Base-by-base conservation (phyloP, 2,888 invertebrate genomes). In the Leptodirus hochenwartii region DNA sequence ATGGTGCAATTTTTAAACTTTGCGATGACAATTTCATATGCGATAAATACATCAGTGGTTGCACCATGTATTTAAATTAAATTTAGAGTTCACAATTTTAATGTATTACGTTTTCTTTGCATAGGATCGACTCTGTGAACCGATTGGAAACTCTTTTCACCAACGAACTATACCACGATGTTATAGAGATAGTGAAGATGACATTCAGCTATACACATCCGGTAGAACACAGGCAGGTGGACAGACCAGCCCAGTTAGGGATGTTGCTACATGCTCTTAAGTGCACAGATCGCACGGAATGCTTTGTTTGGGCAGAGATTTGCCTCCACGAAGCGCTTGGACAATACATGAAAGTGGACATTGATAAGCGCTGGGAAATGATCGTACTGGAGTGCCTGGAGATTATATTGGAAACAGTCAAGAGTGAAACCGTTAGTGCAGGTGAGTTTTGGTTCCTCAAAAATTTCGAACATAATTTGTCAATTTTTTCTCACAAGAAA, bases 281-380 rank as follows among this genome's bases (percentile, higher is more conserved):
- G 68, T 54, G 47, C 33, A 50, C 45, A 1, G 42, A 55, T 39
- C 39, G 46, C 32, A 38, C 37, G 35, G 67, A 71, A 25, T 79
- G 80, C 45, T 69, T 79, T 35, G 58, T 69, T 38, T 87, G 82
- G 82, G 69, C 75, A 2, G 73, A 85, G 41, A 69, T 64, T 31
- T 77, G 76, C 43, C 57, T 84, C 13, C 65, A 78, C 46, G 84
- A 84, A 56, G 64, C 76, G 2, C 58, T 81, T 29, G 64, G 37
- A 43, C 58, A 45, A 44, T 55, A 37, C 53, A 50, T 38, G 51
- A 64, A 59, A 55, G 46, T 58, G 53, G 34, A 47, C 4, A 57
- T 39, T 49, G 59, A 47, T 39, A 56, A 37, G 11, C 46, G 47
- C 22, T 64, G 47, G 56, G 49, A 50, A 30, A 44, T 49, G 39